These are phyloP conservation scores for Brachionus rubens DNA, from an alignment of 1,140 invertebrate species.

Conservation along the genomic window DNA sequence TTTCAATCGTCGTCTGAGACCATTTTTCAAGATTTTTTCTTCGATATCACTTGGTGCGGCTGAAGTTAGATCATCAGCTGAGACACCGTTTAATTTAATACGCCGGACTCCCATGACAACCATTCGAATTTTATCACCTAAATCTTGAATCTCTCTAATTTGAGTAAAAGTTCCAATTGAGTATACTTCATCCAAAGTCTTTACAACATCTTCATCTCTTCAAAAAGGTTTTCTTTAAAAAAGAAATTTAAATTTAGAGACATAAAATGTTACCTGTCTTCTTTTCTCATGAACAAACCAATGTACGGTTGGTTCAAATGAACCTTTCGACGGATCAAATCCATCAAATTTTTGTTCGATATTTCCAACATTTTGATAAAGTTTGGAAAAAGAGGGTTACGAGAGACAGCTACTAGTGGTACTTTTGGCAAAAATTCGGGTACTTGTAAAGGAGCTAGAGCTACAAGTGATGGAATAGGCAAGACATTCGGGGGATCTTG, in stretches of 20 bases:
- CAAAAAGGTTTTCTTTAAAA: slow-evolving; percentile 46
- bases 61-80: background rate
- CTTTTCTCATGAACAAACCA: slow-evolving; percentile 91
- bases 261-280: slow-evolving; percentile 58
- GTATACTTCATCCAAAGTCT: slow-evolving; percentile 81
- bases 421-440: slow-evolving; percentile 93
- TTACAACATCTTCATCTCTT: slow-evolving; percentile 82
- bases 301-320: slow-evolving; percentile 93
- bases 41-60: background rate
- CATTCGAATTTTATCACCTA: slow-evolving; percentile 82
- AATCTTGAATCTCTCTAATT: slow-evolving; percentile 93
- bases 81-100: slow-evolving; percentile 66
- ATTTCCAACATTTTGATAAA: slow-evolving; percentile 97
- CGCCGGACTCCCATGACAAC: slow-evolving; percentile 89
- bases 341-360: slow-evolving; percentile 77
- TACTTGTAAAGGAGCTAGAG: slow-evolving; percentile 71
- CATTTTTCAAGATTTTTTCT: slow-evolving; percentile 45
- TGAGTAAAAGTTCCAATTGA: slow-evolving; percentile 91
- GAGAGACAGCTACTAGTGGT: slow-evolving; percentile 85
- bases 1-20: slow-evolving; percentile 10
- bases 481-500: slow-evolving; percentile 24
- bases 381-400: slow-evolving; percentile 93
- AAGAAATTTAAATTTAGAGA: background rate
- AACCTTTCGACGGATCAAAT: slow-evolving; percentile 86
- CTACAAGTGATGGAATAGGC: slow-evolving; percentile 27